Evolutionary conservation across 2,797 vertebrate species (phyloP), one percentile per base, ranked within the genome.

Genomic region (Helicolenus hilgendorfi): DNA sequence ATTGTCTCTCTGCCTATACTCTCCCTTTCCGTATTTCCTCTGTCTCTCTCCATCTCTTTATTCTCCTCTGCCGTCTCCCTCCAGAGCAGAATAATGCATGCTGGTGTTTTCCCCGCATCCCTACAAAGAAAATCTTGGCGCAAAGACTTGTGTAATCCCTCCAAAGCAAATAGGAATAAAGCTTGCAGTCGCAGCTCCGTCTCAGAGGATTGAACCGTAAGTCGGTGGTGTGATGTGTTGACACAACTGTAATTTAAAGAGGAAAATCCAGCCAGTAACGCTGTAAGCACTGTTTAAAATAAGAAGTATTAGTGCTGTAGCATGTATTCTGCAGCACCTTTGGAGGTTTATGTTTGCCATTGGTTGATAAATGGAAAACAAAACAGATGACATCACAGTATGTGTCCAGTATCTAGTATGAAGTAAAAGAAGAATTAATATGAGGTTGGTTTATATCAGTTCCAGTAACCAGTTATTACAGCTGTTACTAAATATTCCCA

Each of bases 141-240:
- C 36, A n/a, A 84, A 83, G 67, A 80, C 77, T 84, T 49, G 73
- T 86, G 70, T 84, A 85, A 90, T 94, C 89, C 85, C 70, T 87
- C 77, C 71, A 81, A 81, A 88, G 83, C 83, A 89, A 90, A 87
- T 45, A 87, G 59, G 72, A 89, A 85, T 81, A 62, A 73, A 80
- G 80, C 74, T 85, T 63, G 81, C 83, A 59, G 70, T 72, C 4
- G 56, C 73, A 79, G 45, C 84, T 77, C 75, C 7, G 75, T 69
- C 92, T 87, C 74, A 63, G 84, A 88, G 86, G 87, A 86, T 75
- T 27, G 82, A 58, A 38, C 41, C 58, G 22, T 62, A 77, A 81
- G 58, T 85, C 89, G 59, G 84, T 18, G 49, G 29, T 15, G 63
- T 72, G 82, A 87, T 80, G 81, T 87, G 84, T 81, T 81, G 79